phyloP scores from a whole-genome alignment of 2,797 vertebrate genomes.

The Trichosurus vulpecula region DNA sequence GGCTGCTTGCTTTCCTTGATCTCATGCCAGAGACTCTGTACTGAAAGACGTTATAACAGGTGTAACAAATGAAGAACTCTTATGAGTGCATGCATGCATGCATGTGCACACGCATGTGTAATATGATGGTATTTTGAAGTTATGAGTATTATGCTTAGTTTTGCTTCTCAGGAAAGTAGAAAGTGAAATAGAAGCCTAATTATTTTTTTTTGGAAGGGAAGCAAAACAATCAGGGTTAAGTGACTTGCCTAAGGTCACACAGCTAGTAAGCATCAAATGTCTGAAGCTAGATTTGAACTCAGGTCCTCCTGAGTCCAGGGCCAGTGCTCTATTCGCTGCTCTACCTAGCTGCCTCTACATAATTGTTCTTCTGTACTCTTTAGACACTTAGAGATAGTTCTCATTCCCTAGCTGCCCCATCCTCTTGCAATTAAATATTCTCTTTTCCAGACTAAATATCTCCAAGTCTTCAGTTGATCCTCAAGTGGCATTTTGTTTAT shows the following conservation, averaged over 20 bases:
- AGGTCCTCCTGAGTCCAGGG: too few species aligned
- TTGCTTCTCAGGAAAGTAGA: not conserved
- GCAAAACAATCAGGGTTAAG: too few species aligned
- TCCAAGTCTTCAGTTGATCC: not conserved
- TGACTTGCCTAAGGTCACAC: too few species aligned
- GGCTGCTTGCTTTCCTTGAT: not conserved
- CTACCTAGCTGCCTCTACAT: not conserved
- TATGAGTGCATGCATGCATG: fast-evolving
- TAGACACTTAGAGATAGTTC: not conserved
- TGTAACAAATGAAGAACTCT: not conserved
- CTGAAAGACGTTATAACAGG: conserved; percentile 30
- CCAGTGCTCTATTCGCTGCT: too few species aligned
- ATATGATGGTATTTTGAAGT: not conserved
- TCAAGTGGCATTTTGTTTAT: not conserved
- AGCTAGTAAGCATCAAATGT: too few species aligned
- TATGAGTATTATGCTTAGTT: not conserved
- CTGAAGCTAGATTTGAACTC: too few species aligned
- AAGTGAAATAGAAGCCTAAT: not conserved
- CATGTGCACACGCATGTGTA: not conserved
- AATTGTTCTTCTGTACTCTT: not conserved
- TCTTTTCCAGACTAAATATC: not conserved
- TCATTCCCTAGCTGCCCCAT: not conserved
- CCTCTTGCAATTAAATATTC: not conserved
- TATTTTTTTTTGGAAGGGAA: too few species aligned
- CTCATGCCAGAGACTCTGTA: not conserved